These are phyloP conservation scores for Penaeus japonicus DNA, from an alignment of 1,140 invertebrate species.

Conservation along the genomic window DNA sequence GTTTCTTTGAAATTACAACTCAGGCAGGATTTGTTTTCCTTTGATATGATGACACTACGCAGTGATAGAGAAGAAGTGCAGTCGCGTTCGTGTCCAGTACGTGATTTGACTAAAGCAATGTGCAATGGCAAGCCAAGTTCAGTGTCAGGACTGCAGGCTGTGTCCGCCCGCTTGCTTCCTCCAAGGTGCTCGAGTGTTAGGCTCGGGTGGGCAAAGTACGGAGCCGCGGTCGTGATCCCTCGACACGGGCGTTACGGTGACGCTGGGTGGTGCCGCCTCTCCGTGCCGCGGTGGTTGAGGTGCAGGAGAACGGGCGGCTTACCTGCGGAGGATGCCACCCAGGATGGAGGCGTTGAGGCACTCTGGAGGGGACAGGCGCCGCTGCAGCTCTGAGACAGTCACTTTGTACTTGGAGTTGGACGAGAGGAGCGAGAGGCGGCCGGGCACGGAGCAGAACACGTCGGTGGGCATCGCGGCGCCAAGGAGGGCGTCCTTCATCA, in stretches of 20 bases:
- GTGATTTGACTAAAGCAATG: no score
- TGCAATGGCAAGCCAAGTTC: not conserved
- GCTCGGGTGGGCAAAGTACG: not conserved
- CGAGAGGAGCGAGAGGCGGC: constrained; percentile 92
- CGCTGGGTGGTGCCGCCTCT: constrained; percentile 7
- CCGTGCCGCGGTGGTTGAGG: not conserved
- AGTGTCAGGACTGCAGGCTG: not conserved
- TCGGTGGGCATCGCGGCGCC: constrained; percentile 65
- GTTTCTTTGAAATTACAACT: no score
- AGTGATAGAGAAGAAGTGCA: no score
- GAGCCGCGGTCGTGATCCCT: not conserved
- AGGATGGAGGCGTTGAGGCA: constrained; percentile 98
- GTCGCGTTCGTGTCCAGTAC: no score
- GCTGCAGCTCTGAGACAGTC: constrained; percentile 97
- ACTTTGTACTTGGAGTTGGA: constrained; percentile 99
- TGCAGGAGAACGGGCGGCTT: constrained; percentile 60
- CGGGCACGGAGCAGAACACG: constrained; percentile 91
- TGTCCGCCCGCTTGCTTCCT: not conserved
- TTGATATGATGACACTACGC: no score
- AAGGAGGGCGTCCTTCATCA: constrained; percentile 60
- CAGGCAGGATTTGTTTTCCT: no score
- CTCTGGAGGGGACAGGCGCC: constrained; percentile 96
- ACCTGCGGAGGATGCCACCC: constrained; percentile 95
- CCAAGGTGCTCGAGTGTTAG: not conserved
- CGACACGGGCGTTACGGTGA: not conserved